These are phyloP conservation scores for Phallusia fumigata DNA, from an alignment of 23 tunicate genomes.

Conservation along the genomic window DNA sequence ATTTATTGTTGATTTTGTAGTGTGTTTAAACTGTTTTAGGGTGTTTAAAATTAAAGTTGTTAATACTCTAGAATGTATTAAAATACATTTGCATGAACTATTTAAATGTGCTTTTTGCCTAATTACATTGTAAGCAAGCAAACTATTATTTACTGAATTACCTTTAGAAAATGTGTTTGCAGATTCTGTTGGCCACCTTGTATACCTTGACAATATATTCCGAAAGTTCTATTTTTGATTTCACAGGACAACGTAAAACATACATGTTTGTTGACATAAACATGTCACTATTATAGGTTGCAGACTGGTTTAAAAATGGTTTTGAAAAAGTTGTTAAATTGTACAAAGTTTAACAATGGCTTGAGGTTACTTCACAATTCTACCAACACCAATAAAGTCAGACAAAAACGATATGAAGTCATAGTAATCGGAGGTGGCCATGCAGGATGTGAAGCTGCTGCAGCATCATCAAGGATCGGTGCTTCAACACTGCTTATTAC, in stretches of 20 bases:
- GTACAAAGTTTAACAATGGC: no score
- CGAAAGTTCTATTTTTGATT: not conserved
- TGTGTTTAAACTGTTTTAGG: no score
- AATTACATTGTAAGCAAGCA: no score
- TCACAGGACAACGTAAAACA: not conserved
- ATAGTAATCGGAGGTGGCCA: constrained; percentile 94
- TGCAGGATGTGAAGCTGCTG: constrained; percentile 98
- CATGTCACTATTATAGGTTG: not conserved
- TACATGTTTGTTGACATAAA: not conserved
- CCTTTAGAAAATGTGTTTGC: no score
- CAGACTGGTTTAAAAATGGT: not conserved
- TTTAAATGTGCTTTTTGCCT: no score
- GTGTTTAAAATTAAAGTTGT: no score
- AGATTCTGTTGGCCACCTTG: no score
- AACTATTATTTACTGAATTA: no score
- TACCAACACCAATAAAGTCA: not conserved
- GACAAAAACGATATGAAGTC: constrained; percentile 53
- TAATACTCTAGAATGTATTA: no score
- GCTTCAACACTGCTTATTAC: constrained; percentile 77
- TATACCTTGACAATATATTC: no score
- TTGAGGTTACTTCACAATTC: not conserved
- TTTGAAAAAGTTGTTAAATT: not conserved
- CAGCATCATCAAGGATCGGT: constrained; percentile 94
- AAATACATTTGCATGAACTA: no score
- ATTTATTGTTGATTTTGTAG: no score